Evolutionary conservation across 2,797 vertebrate species (phyloP).

Genomic region (Garrulus glandarius): DNA sequence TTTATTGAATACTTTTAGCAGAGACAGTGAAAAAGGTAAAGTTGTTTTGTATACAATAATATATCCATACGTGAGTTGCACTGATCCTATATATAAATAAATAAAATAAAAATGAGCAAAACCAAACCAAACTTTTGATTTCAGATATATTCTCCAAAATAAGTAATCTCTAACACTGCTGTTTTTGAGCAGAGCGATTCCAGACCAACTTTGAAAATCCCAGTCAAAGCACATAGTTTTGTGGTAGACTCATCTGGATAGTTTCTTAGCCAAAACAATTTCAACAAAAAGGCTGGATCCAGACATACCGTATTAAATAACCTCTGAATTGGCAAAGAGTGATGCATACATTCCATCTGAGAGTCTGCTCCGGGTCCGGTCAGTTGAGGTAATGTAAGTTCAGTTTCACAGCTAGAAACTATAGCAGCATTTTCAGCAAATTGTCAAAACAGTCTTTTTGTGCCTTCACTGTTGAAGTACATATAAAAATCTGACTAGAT

Average conservation of each 20-base stretch:
- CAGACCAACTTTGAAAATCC: constrained; percentile 28
- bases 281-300: constrained; percentile 58
- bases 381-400: constrained; percentile 71
- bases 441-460: constrained; percentile 13
- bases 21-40: neutral
- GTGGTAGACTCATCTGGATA: constrained; percentile 57
- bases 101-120: neutral
- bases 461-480: neutral
- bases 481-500: neutral
- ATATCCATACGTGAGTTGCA: neutral
- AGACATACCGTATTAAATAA: constrained; percentile 70
- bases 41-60: neutral
- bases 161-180: neutral
- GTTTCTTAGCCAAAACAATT: constrained; percentile 67
- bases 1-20: neutral
- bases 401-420: constrained; percentile 41
- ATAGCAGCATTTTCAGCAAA: neutral
- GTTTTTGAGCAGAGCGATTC: neutral
- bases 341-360: constrained; percentile 62
- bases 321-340: constrained; percentile 59
- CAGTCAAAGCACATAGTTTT: constrained; percentile 66
- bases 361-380: constrained; percentile 37
- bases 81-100: neutral
- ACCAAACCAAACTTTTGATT: neutral
- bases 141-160: neutral